Conservation (phyloP, 2,797 vertebrate genomes). For the Sebastolobus altivelis region DNA sequence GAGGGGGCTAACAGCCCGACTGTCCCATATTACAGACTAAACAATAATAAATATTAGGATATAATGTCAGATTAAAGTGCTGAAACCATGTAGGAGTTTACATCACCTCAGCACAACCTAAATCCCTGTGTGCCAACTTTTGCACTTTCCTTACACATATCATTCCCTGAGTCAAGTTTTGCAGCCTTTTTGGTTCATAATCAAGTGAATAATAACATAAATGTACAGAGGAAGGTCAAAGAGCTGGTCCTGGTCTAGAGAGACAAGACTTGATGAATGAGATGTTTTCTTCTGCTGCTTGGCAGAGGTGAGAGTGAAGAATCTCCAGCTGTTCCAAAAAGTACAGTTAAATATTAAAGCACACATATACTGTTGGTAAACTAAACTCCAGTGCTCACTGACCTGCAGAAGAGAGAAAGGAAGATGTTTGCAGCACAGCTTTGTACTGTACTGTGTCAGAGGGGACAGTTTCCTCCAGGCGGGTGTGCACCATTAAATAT, state of each 20-base stretch:
- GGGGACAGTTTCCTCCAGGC: no score
- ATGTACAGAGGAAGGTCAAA: constrained; percentile 25
- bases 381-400: no score
- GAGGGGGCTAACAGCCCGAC: not conserved
- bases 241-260: constrained; percentile 15
- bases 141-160: constrained; percentile 10
- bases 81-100: constrained; percentile 44
- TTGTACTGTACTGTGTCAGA: no score
- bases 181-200: constrained; percentile 14
- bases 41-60: constrained; percentile 62
- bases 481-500: no score
- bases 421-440: no score
- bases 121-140: constrained; percentile 15
- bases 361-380: no score
- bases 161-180: constrained; percentile 7
- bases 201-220: constrained; percentile 46
- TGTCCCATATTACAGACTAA: constrained; percentile 13
- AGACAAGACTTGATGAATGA: constrained; percentile 7
- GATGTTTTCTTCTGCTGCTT: not conserved
- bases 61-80: constrained; percentile 42
- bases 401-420: no score
- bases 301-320: no score
- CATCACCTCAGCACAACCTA: constrained; percentile 50
- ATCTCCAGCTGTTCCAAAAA: no score
- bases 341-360: no score